These are phyloP conservation scores for Magallana ariakensis DNA, from an alignment of 1,140 invertebrate species.

Conservation along the genomic window DNA sequence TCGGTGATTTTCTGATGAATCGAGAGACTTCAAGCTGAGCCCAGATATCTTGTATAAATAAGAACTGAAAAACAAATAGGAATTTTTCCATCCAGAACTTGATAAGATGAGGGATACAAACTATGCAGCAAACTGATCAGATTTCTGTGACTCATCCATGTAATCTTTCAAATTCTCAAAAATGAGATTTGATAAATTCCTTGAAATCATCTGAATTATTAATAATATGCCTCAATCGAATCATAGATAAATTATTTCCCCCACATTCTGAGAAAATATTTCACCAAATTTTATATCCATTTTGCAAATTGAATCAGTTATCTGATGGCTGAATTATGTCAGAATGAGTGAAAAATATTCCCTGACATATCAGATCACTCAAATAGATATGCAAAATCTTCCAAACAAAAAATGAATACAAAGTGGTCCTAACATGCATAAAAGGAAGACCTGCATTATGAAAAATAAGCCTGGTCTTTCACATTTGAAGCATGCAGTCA, in stretches of 20 bases:
- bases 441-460: neutral
- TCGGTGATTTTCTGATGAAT: constrained; percentile 20
- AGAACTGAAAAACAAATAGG: constrained; percentile 30
- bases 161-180: constrained; percentile 17
- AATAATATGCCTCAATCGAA: constrained; percentile 5
- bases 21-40: constrained; percentile 16
- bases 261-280: constrained; percentile 25
- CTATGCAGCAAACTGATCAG: constrained; percentile 13
- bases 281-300: constrained; percentile 15
- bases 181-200: constrained; percentile 20
- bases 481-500: too few relatives aligned
- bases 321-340: constrained; percentile 13
- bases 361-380: neutral
- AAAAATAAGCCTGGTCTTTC: neutral
- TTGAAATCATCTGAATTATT: neutral
- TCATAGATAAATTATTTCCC: constrained; percentile 22
- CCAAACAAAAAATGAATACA: neutral
- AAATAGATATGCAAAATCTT: neutral
- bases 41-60: constrained; percentile 31
- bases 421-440: neutral
- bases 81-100: constrained; percentile 32
- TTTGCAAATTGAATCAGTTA: constrained; percentile 24
- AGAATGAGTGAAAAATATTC: constrained; percentile 11
- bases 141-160: constrained; percentile 12
- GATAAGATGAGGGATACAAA: constrained; percentile 36